phyloP scores from a whole-genome alignment of 2,113 vertebrate genomes.

The Excalfactoria chinensis region DNA sequence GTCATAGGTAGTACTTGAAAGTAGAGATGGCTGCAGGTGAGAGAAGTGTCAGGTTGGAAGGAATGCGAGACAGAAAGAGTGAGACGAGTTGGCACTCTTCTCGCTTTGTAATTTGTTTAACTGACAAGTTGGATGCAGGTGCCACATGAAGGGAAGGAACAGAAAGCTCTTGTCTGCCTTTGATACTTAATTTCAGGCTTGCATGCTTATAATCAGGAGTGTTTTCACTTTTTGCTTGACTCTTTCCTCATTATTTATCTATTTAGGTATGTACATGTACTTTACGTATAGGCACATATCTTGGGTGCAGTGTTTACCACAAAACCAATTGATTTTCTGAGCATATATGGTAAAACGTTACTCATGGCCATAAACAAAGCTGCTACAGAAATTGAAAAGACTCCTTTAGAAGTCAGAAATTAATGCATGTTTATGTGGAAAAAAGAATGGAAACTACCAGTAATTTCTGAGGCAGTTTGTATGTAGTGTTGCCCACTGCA shows the following conservation, averaged over 20 bases:
- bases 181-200: background rate
- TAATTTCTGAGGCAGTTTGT: background rate
- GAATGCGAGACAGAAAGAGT: background rate
- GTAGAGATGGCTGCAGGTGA: background rate
- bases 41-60: background rate
- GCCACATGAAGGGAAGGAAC: background rate
- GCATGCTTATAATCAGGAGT: background rate
- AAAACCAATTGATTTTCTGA: background rate
- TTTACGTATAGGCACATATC: background rate
- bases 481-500: background rate
- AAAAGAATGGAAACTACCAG: background rate
- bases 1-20: background rate
- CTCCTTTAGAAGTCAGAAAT: background rate
- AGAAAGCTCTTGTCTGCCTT: background rate
- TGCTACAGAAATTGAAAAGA: background rate
- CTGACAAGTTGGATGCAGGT: background rate
- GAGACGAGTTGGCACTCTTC: background rate
- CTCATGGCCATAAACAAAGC: background rate
- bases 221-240: background rate
- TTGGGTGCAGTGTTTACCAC: background rate
- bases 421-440: background rate
- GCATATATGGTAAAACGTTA: background rate
- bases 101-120: background rate
- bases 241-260: background rate
- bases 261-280: too few species aligned